Percentiles rank a stretch among this genome's conserved stretches.
Conservation (phyloP, 2,797 vertebrate genomes). For the Gambusia yucatana region DNA sequence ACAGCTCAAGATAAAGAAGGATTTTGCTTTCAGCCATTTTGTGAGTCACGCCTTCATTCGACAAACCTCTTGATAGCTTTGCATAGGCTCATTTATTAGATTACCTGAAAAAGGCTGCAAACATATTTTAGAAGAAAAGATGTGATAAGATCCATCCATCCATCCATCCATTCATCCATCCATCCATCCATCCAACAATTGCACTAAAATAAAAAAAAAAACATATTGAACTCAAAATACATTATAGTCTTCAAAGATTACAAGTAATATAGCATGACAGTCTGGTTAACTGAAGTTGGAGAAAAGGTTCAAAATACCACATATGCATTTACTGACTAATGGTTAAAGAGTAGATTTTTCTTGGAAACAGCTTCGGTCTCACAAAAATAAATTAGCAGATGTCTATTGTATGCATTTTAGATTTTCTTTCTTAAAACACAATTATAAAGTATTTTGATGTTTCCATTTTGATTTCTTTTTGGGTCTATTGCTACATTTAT, state of each 20-base stretch:
- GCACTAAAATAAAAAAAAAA: neutral
- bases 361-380: neutral
- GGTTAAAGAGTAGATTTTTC: neutral
- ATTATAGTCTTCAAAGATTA: neutral
- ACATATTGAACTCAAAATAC: neutral
- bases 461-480: neutral
- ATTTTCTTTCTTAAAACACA: neutral
- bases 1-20: too few relatives aligned
- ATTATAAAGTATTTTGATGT: neutral
- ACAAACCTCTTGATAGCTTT: too few relatives aligned
- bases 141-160: too few relatives aligned
- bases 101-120: neutral
- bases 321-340: neutral
- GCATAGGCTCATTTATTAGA: too few relatives aligned
- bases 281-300: neutral
- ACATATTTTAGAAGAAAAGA: neutral
- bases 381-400: neutral
- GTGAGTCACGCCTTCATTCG: too few relatives aligned
- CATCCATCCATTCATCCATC: too few relatives aligned
- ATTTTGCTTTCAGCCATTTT: too few relatives aligned
- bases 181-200: neutral
- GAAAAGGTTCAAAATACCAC: neutral
- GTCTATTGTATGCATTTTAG: neutral
- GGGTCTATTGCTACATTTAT: neutral
- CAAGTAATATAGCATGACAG: neutral